Percentiles rank a stretch among this genome's conserved stretches.
phyloP scores from a whole-genome alignment of 2,797 vertebrate species.

The Atherinosoma microstoma region DNA sequence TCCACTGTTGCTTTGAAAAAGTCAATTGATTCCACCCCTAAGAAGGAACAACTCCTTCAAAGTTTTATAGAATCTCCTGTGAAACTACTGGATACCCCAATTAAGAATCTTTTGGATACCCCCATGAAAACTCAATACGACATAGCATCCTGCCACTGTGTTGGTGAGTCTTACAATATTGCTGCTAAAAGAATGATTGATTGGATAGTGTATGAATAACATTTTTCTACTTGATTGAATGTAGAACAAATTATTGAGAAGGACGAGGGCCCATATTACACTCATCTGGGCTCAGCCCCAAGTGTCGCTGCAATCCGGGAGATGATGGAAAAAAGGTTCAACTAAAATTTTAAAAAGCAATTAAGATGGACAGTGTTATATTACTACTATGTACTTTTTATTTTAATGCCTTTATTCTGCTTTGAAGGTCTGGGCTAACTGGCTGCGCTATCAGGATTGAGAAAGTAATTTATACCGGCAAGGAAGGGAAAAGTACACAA shows the following conservation, averaged over 20 bases:
- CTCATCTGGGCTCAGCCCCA: conserved; percentile 96
- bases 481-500: conserved; percentile 98
- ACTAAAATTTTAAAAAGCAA: conserved; percentile 9
- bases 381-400: conserved; percentile 4
- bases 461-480: conserved; percentile 96
- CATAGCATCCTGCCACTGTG: conserved; percentile 96
- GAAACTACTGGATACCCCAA: conserved; percentile 92
- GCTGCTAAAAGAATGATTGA: conserved; percentile 7
- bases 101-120: conserved; percentile 95
- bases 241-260: conserved; percentile 99
- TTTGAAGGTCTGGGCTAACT: conserved; percentile 90
- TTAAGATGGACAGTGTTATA: not conserved
- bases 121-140: conserved; percentile 98
- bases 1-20: conserved; percentile 69
- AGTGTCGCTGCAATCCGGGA: conserved; percentile 93
- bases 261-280: conserved; percentile 99
- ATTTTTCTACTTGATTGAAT: conserved; percentile 42
- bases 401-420: conserved; percentile 34
- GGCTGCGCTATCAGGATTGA: conserved; percentile 96
- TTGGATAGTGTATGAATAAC: conserved; percentile 21
- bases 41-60: conserved; percentile 90
- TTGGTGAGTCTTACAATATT: conserved; percentile 87
- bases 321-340: conserved; percentile 96
- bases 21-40: conserved; percentile 88
- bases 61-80: conserved; percentile 94